Evolutionary conservation across 2,797 vertebrate species (phyloP).

Genomic region (Etheostoma perlongum): DNA sequence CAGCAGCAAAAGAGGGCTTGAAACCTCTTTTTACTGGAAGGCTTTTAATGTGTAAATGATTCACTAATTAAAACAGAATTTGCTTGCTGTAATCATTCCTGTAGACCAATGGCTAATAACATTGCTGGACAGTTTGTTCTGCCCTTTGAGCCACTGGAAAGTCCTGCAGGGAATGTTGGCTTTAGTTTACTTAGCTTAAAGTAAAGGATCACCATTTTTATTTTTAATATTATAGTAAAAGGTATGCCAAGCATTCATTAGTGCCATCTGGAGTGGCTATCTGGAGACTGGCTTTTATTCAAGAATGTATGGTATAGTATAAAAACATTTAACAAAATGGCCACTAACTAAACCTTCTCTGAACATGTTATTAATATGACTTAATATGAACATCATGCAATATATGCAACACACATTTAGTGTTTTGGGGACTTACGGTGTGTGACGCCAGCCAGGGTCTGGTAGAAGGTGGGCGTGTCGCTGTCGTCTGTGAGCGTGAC

Average conservation of each 20-base stretch:
- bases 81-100: no score
- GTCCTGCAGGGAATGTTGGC: not conserved
- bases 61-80: not conserved
- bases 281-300: not conserved
- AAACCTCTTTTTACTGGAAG: not conserved
- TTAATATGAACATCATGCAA: not conserved
- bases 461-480: slow-evolving; percentile 99
- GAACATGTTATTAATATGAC: not conserved
- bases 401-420: not conserved
- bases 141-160: no score
- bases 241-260: not conserved
- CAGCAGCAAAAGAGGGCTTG: not conserved
- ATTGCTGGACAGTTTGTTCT: no score
- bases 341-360: not conserved
- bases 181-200: not conserved
- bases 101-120: no score
- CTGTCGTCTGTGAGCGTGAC: slow-evolving; percentile 98
- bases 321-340: not conserved
- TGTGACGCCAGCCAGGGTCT: slow-evolving; percentile 98
- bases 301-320: not conserved
- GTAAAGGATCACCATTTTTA: not conserved
- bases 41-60: not conserved
- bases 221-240: not conserved
- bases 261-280: not conserved
- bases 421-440: slow-evolving; percentile 89